These are phyloP conservation scores for Rallus limicola DNA, from an alignment of 2,113 vertebrate genomes.

Conservation along the genomic window DNA sequence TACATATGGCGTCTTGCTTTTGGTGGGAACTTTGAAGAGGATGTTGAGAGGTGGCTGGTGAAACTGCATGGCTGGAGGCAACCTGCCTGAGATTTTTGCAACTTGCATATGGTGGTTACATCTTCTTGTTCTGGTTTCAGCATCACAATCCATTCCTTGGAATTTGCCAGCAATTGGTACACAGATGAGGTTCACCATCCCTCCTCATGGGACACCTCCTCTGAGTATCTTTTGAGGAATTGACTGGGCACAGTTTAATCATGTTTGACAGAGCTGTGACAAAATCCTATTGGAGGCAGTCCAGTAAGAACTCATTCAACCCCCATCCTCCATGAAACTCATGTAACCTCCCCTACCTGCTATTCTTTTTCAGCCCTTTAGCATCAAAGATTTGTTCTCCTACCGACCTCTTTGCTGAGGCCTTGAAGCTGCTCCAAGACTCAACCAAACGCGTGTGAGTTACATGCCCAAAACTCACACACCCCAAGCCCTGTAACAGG, in stretches of 20 bases:
- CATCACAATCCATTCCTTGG: background rate
- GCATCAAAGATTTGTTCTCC: background rate
- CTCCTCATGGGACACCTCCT: background rate
- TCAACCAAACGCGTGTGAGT: accelerated
- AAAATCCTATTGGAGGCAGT: background rate
- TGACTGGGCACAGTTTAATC: background rate
- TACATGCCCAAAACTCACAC: accelerated
- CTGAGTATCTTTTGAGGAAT: background rate
- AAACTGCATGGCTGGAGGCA: background rate
- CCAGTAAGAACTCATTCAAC: background rate
- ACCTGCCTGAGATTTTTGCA: background rate
- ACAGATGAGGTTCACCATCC: background rate
- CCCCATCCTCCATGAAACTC: background rate
- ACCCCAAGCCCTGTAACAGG: background rate
- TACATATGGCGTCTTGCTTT: background rate
- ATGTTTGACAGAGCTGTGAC: background rate
- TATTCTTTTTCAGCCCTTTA: background rate
- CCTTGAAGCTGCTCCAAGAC: background rate
- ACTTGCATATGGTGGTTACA: background rate
- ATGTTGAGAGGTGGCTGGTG: background rate
- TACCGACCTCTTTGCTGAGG: background rate
- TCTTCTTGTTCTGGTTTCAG: background rate
- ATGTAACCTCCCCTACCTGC: accelerated
- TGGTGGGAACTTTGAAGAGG: background rate
- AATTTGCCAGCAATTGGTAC: background rate